phyloP scores from a whole-genome alignment of 2,797 vertebrate species.

The Notoglanidium macrostoma region DNA sequence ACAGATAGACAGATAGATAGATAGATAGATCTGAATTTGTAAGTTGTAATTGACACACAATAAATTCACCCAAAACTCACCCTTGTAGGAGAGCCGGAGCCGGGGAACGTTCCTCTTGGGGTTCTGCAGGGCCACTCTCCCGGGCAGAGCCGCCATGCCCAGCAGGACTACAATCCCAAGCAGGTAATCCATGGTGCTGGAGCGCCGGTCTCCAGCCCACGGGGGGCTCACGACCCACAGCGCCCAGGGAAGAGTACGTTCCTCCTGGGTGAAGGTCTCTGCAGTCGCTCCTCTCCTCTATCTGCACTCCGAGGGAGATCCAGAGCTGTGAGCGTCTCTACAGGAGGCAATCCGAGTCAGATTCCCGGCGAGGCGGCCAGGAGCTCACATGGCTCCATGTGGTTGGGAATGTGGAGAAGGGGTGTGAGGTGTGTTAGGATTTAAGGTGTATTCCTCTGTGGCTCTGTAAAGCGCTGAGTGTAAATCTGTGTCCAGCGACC shows the following conservation, averaged over 20 bases:
- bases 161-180: slow-evolving; percentile 86
- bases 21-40: neutral
- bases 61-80: slow-evolving; percentile 73
- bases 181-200: slow-evolving; percentile 92
- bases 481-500: slow-evolving; percentile 39
- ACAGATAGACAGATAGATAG: slow-evolving; percentile 37
- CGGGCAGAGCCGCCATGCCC: slow-evolving; percentile 82
- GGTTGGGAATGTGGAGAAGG: slow-evolving; percentile 9
- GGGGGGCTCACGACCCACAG: slow-evolving; percentile 70
- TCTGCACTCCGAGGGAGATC: slow-evolving; percentile 51
- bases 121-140: slow-evolving; percentile 76
- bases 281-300: slow-evolving; percentile 56
- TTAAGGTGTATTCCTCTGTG: slow-evolving; percentile 56
- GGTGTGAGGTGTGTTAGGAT: slow-evolving; percentile 30
- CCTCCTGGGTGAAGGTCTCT: slow-evolving; percentile 57
- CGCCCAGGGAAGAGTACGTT: slow-evolving; percentile 65
- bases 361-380: slow-evolving; percentile 48
- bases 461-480: slow-evolving; percentile 39
- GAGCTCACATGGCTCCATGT: slow-evolving; percentile 79
- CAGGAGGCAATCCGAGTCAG: slow-evolving; percentile 48
- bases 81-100: slow-evolving; percentile 94
- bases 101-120: slow-evolving; percentile 90
- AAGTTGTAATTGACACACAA: neutral
- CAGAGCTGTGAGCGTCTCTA: slow-evolving; percentile 50
- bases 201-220: slow-evolving; percentile 75